Base-by-base conservation (phyloP, 1,140 invertebrate genomes). In the Lerema accius region DNA sequence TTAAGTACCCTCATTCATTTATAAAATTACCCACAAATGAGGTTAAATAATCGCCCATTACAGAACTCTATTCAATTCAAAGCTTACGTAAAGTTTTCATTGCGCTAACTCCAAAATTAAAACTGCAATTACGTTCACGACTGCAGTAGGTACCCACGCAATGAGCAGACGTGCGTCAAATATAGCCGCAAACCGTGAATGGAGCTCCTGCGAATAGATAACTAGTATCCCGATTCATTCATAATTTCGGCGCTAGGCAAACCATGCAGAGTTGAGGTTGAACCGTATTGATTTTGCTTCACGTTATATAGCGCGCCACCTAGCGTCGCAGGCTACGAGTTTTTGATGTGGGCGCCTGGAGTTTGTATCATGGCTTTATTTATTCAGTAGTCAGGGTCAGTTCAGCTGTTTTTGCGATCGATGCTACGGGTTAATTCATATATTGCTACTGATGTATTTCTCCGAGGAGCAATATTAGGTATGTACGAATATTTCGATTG, bases 211-310 rank as follows among this genome's bases (percentile, higher is more conserved):
- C 19, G 50, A 51, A 63, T 63, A 63, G 61, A 63, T 63, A 63
- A 7, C 23, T 48, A 63, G 40, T 55, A 63, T 63, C 17, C 40
- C 50, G 45, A n/a, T 63, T 46, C 61, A 63, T 63, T 63, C 61
- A 63, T 55, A 45, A 63, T 46, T 63, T 43, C 26, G 7, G 42
- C 19, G 45, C 14, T 19, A 26, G 45, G 23, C 19, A 23, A n/a
- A 14, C 45, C 19, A 48, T 19, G 19, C 45, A 17, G 19, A 19
- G 14, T 28, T 48, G 45, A 48, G 45, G 45, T 26, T 9, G 3
- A 32, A 49, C 15, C 4, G 19, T 32, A 32, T 32, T 32, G 28
- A 32, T 32, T 32, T 32, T 32, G 28, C 9, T 1, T 32, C 3
- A 4, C 3, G 7, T 32, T 32, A 15, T n/a, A 13, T 15, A 10